These are phyloP conservation scores for Typhlichthys eigenmanni DNA, from an alignment of 2,797 vertebrate species.

Conservation along the genomic window DNA sequence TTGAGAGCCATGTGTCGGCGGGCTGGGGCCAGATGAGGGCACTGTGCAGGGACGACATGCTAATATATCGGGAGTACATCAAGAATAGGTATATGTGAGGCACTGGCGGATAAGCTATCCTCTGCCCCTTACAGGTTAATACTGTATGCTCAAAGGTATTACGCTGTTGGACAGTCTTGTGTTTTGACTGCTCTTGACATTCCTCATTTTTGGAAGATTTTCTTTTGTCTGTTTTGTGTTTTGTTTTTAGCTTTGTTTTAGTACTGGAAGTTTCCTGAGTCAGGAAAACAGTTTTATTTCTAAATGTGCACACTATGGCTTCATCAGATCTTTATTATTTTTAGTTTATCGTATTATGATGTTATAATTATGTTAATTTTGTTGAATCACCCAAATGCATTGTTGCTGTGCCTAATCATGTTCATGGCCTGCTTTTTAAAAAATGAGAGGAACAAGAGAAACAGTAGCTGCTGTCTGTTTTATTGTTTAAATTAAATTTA, in stretches of 20 bases:
- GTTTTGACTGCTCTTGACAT: too few relatives aligned
- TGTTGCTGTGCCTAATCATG: constrained; percentile 1
- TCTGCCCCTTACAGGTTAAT: neutral
- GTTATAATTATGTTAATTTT: neutral
- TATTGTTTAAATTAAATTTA: constrained; percentile 1
- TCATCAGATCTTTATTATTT: neutral
- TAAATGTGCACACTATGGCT: neutral
- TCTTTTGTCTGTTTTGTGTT: neutral
- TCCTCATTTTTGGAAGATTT: neutral
- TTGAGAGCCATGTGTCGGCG: constrained; percentile 85
- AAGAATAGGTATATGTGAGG: constrained; percentile 71
- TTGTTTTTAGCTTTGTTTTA: neutral
- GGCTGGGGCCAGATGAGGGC: constrained; percentile 83
- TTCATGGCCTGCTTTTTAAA: neutral
- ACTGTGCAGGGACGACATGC: constrained; percentile 83
- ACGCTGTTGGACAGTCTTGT: too few relatives aligned
- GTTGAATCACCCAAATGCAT: neutral
- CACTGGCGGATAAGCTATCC: neutral
- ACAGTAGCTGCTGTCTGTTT: neutral
- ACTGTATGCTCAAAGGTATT: too few relatives aligned
- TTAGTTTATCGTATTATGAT: neutral
- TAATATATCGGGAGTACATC: constrained; percentile 83
- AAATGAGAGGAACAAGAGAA: neutral
- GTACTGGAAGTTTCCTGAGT: neutral
- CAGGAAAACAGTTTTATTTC: neutral